Conservation (phyloP, 1,140 invertebrate genomes). For the Micrasema minimum region DNA sequence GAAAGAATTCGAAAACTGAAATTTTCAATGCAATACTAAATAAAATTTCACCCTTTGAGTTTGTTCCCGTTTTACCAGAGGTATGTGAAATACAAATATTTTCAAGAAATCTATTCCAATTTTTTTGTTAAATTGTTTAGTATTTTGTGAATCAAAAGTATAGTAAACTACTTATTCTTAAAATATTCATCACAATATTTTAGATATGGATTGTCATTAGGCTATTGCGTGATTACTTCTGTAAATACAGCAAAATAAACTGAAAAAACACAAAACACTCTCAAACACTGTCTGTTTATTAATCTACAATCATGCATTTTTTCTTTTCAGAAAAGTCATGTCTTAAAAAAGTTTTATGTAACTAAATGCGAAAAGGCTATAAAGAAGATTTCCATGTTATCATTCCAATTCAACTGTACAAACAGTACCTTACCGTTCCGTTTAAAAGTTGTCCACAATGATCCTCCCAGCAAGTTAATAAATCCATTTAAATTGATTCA, state of each 20-base stretch:
- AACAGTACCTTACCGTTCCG: slow-evolving; percentile 5
- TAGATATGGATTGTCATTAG: no score
- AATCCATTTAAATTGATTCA: slow-evolving; percentile 25
- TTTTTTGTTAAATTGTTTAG: no score
- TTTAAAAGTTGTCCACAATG: slow-evolving; percentile 18
- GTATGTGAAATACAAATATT: no score
- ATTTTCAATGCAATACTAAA: slow-evolving; percentile 39
- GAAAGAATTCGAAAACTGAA: not conserved
- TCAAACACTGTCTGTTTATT: no score
- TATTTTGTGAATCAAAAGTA: no score
- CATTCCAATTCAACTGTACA: slow-evolving; percentile 10
- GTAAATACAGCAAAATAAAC: no score
- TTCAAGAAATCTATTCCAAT: no score
- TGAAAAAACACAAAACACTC: no score
- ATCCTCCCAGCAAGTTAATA: slow-evolving; percentile 14
- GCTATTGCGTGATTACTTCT: no score
- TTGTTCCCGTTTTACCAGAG: slow-evolving; percentile 22
- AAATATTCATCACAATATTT: no score
- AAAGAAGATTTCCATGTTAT: slow-evolving; percentile 8
- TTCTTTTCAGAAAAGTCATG: slow-evolving; percentile 12
- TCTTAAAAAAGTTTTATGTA: slow-evolving; percentile 24
- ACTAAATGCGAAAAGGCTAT: slow-evolving; percentile 29
- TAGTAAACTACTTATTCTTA: no score
- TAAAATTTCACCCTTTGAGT: slow-evolving; percentile 29
- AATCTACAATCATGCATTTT: no score